Percentiles rank a stretch among this genome's conserved stretches.
Conservation (phyloP, 2,113 vertebrate species). For the Cariama cristata region DNA sequence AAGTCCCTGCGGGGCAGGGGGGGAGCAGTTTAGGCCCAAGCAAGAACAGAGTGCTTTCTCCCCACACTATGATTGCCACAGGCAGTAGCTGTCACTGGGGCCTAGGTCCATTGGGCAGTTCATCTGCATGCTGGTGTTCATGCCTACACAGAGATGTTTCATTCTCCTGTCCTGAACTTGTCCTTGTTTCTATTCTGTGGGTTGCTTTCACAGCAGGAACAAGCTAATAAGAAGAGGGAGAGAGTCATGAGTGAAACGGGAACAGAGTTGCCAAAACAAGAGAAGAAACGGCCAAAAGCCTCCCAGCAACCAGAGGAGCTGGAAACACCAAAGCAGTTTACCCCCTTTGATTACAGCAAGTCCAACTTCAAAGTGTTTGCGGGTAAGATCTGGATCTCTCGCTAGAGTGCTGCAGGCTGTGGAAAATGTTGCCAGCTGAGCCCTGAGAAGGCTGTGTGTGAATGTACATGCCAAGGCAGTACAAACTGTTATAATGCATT, state of each 20-base stretch:
- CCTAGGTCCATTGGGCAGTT: neutral
- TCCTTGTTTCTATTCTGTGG: neutral
- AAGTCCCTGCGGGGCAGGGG: neutral
- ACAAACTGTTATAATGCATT: neutral
- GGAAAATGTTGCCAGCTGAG: neutral
- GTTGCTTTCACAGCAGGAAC: constrained; percentile 74
- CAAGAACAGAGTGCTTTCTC: neutral
- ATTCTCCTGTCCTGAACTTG: neutral
- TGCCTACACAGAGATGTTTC: neutral
- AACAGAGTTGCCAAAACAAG: constrained; percentile 76
- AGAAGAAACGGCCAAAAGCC: constrained; percentile 81
- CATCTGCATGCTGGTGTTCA: neutral
- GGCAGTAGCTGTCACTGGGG: neutral
- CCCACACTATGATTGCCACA: fast-evolving
- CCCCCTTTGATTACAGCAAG: constrained; percentile 92
- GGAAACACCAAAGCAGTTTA: constrained; percentile 74
- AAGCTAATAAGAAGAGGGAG: constrained; percentile 82
- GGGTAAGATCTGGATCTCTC: constrained; percentile 75
- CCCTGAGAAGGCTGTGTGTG: neutral
- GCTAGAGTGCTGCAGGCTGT: neutral
- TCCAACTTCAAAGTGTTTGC: constrained; percentile 90
- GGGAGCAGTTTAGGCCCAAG: neutral
- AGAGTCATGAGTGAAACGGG: constrained; percentile 66
- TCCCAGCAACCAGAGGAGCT: constrained; percentile 66
- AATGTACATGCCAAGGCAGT: neutral